Conservation (phyloP, 2,888 invertebrate genomes). For the Iphiclides podalirius region DNA sequence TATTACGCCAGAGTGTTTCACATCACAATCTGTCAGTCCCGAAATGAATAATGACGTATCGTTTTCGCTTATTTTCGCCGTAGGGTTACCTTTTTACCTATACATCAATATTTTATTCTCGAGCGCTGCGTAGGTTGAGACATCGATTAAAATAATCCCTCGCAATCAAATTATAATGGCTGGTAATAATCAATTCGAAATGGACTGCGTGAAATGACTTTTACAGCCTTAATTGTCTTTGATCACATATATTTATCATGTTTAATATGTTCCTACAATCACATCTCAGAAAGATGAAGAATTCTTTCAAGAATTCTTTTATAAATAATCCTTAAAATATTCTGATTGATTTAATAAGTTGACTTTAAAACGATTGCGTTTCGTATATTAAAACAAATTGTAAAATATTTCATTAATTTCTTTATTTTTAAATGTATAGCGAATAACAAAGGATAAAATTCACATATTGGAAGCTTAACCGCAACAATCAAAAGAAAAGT, state of each 20-base stretch:
- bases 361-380: too few species aligned
- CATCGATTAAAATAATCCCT: conserved; percentile 33
- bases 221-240: conserved; percentile 17
- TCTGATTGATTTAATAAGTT: too few species aligned
- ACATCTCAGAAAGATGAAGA: too few species aligned
- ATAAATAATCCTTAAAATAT: too few species aligned
- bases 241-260: conserved; percentile 14
- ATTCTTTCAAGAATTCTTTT: too few species aligned
- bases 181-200: conserved; percentile 31
- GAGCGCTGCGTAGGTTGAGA: conserved; percentile 32
- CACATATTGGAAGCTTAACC: conserved; percentile 1
- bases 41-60: conserved; percentile 68
- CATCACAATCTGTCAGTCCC: conserved; percentile 66
- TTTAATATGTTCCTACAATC: conserved; percentile 8
- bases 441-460: too few species aligned
- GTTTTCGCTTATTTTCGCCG: conserved; percentile 55
- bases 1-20: conserved; percentile 63
- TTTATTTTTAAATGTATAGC: too few species aligned
- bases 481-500: conserved; percentile 5
- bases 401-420: too few species aligned
- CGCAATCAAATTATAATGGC: conserved; percentile 38
- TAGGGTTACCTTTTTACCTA: conserved; percentile 50
- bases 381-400: too few species aligned
- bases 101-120: conserved; percentile 39
- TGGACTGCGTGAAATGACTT: conserved; percentile 23